Evolutionary conservation across 1,140 invertebrate genomes (phyloP), one percentile per base, ranked within the genome.

Genomic region (Drosophila repletoides): DNA sequence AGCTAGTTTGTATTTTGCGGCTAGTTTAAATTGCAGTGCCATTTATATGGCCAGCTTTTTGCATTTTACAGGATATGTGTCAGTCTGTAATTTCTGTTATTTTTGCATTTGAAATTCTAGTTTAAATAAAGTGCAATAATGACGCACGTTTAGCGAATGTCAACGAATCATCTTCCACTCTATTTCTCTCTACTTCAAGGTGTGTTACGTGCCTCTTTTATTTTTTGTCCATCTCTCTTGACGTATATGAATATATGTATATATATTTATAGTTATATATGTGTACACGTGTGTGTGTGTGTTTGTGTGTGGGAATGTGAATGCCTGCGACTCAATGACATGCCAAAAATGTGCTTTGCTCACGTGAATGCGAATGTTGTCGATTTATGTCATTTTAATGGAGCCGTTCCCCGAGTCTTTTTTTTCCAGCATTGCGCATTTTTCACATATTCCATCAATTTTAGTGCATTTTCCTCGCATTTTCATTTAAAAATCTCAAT

Each of bases 311-410:
- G 45, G 43, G 22, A 38, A 19, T 41, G 26, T 51, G 48, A 34
- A 36, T 51, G 55, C 34, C 15, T 36, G 26, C 26, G 7, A 21
- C n/a, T 53, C 46, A 38, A 45, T 67, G 64, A 46, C 36, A 61
- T 67, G 64, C 56, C 64, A 61, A 67, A 67, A 61, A 67, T 67
- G 45, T 67, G 36, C 56, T 19, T 28, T 24, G 56, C 64, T 61
- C 48, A 61, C 58, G 58, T 61, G 56, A 33, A 53, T 68, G 65
- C 65, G 56, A 33, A 53, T 68, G 65, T 59, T 68, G 49, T 52
- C 65, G 65, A 68, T 68, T 68, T 68, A 68, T 68, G 65, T 68
- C 49, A 63, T 68, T 68, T 68, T 68, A 68, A 68, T 68, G 59
- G 59, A 63, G 59, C 60, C 9, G 26, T 5, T 33, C 46, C 29